Base-by-base conservation (phyloP, 2,888 invertebrate genomes). In the Mythimna pallens region DNA sequence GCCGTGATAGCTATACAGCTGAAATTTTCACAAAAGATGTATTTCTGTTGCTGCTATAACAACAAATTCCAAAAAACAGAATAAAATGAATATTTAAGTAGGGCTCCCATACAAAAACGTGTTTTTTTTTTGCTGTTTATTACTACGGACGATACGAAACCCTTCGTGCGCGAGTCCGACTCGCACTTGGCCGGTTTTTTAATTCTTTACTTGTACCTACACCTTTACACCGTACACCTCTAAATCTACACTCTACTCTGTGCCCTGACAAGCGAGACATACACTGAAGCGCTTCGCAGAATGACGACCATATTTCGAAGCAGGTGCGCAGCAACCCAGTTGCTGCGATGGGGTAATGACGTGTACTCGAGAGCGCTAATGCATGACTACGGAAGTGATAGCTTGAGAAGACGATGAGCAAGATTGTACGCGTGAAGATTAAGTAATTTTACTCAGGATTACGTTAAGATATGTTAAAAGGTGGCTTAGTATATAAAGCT, bases 281-380 rank as follows among this genome's bases (percentile, higher is more conserved):
- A 81, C 52, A 61, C 58, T 22, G 70, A 70, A 81, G 77, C 66
- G 79, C 71, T 81, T 81, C 63, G 40, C 47, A 71, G 52, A 77
- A 84, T 65, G 65, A 70, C 70, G 20, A 64, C 70, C 73, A 73
- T 80, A 76, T 82, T 68, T 78, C 47, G 73, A 62, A 83, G 82
- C 80, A 84, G 85, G 80, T 84, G 82, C 59, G 70, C 50, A 73
- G 61, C 55, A 65, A 73, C 81, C 43, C 40, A 20, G 47, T 67
- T 70, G 36, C 69, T 66, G 61, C 58, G 40, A 64, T n/a, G 72
- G 59, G 63, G 82, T 80, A 84, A 84, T 84, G 84, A 82, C 65
- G 84, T 82, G 82, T 78, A 69, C 75, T 68, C 58, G 25, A 22
- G 64, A 54, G 59, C 68, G 58, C 73, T 81, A 80, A 84, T 84